Percentiles rank a stretch among this genome's conserved stretches.
Conservation (phyloP, 2,888 invertebrate species). For the Diadegma fenestrale region DNA sequence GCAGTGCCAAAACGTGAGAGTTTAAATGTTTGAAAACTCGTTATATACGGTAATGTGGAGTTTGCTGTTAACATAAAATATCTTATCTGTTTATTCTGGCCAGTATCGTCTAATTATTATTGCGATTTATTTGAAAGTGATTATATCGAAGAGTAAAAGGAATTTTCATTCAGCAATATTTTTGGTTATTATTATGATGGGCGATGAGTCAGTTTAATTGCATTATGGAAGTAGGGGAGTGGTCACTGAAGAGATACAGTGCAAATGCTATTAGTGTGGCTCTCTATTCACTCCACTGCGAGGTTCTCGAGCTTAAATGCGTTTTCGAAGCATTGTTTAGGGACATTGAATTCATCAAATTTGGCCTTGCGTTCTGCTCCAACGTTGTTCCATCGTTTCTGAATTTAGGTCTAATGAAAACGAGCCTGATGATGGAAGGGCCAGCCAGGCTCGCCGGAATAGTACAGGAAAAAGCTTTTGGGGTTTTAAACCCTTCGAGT, state of each 20-base stretch:
- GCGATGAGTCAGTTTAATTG: constrained; percentile 26
- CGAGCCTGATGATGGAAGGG: background rate
- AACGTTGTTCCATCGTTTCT: background rate
- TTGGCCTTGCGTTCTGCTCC: background rate
- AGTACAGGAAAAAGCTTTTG: background rate
- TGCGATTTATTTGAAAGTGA: background rate
- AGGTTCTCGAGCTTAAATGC: constrained; percentile 3
- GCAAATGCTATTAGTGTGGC: constrained; percentile 25
- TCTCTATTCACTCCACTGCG: constrained; percentile 1
- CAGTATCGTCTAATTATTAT: background rate
- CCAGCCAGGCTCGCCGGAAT: background rate
- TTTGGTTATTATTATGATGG: constrained; percentile 6
- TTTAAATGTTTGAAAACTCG: background rate
- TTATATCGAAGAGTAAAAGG: background rate
- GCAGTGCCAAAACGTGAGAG: background rate
- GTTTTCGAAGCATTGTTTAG: background rate
- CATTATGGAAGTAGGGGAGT: constrained; percentile 13
- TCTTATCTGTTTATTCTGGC: background rate
- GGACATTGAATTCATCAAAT: constrained; percentile 1
- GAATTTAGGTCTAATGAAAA: background rate
- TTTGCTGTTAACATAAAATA: background rate
- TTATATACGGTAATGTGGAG: background rate
- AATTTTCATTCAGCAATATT: background rate
- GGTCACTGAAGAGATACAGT: constrained; percentile 24
- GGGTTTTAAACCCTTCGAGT: background rate